Percentiles rank a stretch among this genome's conserved stretches.
These are phyloP conservation scores for Hydrozoanthus gracilis DNA, from an alignment of 92 coral and sea anemone species.

Conservation along the genomic window DNA sequence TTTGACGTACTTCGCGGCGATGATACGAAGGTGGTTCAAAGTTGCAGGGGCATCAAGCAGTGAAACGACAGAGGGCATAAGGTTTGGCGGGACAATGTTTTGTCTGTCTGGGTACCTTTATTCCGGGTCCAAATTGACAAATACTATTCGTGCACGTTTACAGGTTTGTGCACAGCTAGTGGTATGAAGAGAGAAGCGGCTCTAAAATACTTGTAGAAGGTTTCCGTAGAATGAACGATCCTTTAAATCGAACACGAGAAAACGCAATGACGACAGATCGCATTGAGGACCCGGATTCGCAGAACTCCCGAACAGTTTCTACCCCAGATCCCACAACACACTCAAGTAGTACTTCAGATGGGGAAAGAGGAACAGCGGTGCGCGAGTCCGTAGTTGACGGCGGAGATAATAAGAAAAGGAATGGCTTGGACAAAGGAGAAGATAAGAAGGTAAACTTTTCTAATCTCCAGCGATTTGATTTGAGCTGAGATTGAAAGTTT, in stretches of 20 bases:
- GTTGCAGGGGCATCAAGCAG: conserved; percentile 46
- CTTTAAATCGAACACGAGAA: conserved; percentile 76
- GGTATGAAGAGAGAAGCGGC: conserved; percentile 45
- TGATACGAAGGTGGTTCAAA: background rate
- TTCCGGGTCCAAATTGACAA: background rate
- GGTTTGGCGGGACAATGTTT: conserved; percentile 38
- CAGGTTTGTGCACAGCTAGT: conserved; percentile 32
- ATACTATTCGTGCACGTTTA: background rate
- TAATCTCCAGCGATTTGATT: conserved; percentile 19
- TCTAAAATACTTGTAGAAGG: conserved; percentile 49
- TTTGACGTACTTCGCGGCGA: conserved; percentile 12
- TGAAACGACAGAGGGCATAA: conserved; percentile 37
- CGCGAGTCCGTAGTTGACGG: conserved; percentile 47
- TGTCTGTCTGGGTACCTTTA: conserved; percentile 22
- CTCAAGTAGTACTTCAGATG: conserved; percentile 46
- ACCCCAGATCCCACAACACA: conserved; percentile 44
- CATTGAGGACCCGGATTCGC: conserved; percentile 54
- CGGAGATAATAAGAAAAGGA: conserved; percentile 42
- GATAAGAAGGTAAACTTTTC: conserved; percentile 40
- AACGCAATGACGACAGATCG: conserved; percentile 96
- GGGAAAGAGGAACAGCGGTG: conserved; percentile 35
- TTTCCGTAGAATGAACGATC: conserved; percentile 96
- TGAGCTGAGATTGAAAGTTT: background rate
- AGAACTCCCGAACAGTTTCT: conserved; percentile 48
- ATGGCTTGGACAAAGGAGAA: conserved; percentile 48